Evolutionary conservation across 2,888 invertebrate species (phyloP), one percentile per base, ranked within the genome.

Genomic region (Luffia ferchaultella): DNA sequence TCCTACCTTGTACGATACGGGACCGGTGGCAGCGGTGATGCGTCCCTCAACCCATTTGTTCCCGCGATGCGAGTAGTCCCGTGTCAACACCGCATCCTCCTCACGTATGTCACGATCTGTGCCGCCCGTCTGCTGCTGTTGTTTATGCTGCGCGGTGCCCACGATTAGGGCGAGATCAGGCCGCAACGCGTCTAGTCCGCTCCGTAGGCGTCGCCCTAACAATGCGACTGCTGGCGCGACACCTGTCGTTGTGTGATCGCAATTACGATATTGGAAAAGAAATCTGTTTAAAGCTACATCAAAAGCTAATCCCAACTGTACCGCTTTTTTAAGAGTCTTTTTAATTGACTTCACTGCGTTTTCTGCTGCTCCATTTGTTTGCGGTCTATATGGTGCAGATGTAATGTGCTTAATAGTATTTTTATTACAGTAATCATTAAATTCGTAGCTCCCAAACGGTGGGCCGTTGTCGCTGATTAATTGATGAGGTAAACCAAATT

Each of bases 381-480:
- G 47, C 2, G 50, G 46, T 17, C 44, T 46, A 46, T 48, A 50
- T 9, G 50, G 53, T 16, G 50, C 42, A 5, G 42, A 20, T 12
- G 49, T 15, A 0, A 44, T 52, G 16, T 49, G 52, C 12, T 48
- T 50, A 2, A 53, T 52, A 12, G 49, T 52, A 42, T 53, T 53
- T 5, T 9, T 41, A 18, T 9, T 43, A 15, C 54, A 54, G 53
- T 55, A 54, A 46, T 47, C 42, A 41, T 16, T 18, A 20, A 53
- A 50, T 42, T 50, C 53, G 1, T 49, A 18, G 1, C 54, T 53
- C 3, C 55, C 48, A 47, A 56, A 58, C 1, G 55, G 57, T 0
- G 59, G 55, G 1, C 59, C 57, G 41, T 57, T 57, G 18, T 57
- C 57, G 48, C 53, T 57, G 1, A 59, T 53, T 18, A 59, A 40